Conservation (phyloP, 2,797 vertebrate genomes). For the Graptemys geographica region DNA sequence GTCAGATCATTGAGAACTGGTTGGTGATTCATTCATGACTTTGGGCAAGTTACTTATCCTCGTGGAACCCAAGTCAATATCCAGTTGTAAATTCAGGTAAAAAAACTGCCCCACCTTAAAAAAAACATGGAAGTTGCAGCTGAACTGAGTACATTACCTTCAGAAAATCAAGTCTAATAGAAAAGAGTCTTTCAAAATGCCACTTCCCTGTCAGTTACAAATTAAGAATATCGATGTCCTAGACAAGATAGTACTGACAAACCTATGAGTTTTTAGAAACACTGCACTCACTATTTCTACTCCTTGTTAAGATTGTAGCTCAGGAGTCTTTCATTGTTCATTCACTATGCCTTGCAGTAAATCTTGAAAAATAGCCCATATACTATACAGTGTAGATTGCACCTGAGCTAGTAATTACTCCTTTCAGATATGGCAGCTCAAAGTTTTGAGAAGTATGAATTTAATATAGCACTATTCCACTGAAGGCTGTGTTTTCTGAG, state of each 20-base stretch:
- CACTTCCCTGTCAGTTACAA: background rate
- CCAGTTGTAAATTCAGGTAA: fast-evolving
- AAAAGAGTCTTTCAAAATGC: background rate
- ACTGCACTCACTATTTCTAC: background rate
- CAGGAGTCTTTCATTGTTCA: background rate
- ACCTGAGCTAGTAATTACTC: background rate
- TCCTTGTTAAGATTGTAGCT: background rate
- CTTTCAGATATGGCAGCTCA: background rate
- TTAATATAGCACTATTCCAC: background rate
- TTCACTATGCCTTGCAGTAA: background rate
- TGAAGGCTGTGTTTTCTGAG: background rate
- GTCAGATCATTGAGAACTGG: background rate
- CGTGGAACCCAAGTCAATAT: background rate
- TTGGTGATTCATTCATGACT: background rate
- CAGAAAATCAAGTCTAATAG: background rate
- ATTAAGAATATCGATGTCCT: fast-evolving
- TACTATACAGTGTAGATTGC: background rate
- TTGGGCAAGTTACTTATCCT: fast-evolving
- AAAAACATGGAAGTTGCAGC: fast-evolving
- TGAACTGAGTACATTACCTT: fast-evolving
- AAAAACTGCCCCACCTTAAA: background rate
- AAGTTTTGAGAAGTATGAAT: background rate
- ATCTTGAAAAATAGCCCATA: background rate
- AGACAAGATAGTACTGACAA: background rate
- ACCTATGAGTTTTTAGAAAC: background rate